Evolutionary conservation across 2,113 vertebrate genomes (phyloP).

Genomic region (Pao palembangensis): DNA sequence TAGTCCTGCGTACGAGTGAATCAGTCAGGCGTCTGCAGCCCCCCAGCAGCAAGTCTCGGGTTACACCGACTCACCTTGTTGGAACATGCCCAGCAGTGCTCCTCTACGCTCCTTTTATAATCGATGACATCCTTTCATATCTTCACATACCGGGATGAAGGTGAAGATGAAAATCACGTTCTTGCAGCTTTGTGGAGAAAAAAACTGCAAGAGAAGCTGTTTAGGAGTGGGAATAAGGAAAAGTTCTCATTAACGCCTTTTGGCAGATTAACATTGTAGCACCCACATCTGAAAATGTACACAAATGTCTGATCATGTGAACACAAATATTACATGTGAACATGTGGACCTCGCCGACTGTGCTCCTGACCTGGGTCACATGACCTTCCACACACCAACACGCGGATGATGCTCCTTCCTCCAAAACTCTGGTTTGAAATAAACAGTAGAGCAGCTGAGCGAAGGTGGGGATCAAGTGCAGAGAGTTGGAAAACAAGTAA

Average conservation of each 20-base stretch:
- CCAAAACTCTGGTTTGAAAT: constrained; percentile 56
- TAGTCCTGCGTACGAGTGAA: neutral
- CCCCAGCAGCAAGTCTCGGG: constrained; percentile 1
- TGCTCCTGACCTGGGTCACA: neutral
- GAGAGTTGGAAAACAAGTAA: constrained; percentile 11
- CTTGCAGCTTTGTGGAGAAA: neutral
- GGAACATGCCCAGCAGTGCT: too few relatives aligned
- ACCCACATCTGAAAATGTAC: too few relatives aligned
- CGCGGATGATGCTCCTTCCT: constrained; percentile 21
- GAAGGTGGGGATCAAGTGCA: constrained; percentile 36
- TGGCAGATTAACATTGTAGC: too few relatives aligned
- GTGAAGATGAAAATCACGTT: neutral
- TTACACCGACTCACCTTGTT: neutral
- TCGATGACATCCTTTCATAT: neutral
- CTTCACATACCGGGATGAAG: neutral
- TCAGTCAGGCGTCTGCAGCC: neutral
- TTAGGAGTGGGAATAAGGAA: neutral
- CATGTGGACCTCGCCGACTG: too few relatives aligned
- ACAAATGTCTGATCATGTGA: too few relatives aligned
- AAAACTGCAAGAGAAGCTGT: neutral
- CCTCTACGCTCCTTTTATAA: neutral
- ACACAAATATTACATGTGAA: too few relatives aligned
- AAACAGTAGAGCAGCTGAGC: constrained; percentile 15
- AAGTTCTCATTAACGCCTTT: neutral
- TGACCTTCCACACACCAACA: constrained; percentile 4